Conservation (phyloP, 2,888 invertebrate genomes). For the Lucinisca nassula region DNA sequence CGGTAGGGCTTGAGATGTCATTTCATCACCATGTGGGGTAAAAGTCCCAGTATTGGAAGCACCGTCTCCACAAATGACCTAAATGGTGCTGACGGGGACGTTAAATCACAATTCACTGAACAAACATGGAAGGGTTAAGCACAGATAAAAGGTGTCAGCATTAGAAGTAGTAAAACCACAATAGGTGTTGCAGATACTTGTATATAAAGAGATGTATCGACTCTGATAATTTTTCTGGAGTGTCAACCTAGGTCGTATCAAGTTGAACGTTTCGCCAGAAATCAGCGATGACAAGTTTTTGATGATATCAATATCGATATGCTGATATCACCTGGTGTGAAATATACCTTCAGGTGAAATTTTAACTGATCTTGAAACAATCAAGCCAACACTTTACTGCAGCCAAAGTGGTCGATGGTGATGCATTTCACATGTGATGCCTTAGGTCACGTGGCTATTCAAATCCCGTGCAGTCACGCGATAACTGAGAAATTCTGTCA, state of each 20-base stretch:
- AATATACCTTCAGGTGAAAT: conserved; percentile 42
- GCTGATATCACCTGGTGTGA: conserved; percentile 60
- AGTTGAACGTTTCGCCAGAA: conserved; percentile 37
- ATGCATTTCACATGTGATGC: conserved; percentile 17
- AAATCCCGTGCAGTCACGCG: conserved; percentile 53
- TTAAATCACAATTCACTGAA: not conserved
- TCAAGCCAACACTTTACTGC: not conserved
- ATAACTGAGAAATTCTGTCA: conserved; percentile 15
- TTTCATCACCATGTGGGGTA: too few relatives aligned
- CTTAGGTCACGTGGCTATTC: conserved; percentile 30
- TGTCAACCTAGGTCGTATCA: conserved; percentile 38
- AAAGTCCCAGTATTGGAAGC: too few relatives aligned
- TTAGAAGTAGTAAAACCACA: too few relatives aligned
- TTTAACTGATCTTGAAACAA: not conserved
- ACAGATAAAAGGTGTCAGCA: too few relatives aligned
- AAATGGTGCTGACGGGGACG: too few relatives aligned
- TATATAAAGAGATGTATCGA: too few relatives aligned
- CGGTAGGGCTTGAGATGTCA: too few relatives aligned
- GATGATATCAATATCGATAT: conserved; percentile 61
- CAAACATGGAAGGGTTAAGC: too few relatives aligned
- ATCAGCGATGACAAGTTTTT: conserved; percentile 55
- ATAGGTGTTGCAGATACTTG: too few relatives aligned
- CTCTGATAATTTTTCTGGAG: not conserved
- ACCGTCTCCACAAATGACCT: too few relatives aligned
- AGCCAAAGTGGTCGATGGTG: not conserved